Evolutionary conservation across 2,888 invertebrate genomes (phyloP).

Genomic region (Euclidia mi): DNA sequence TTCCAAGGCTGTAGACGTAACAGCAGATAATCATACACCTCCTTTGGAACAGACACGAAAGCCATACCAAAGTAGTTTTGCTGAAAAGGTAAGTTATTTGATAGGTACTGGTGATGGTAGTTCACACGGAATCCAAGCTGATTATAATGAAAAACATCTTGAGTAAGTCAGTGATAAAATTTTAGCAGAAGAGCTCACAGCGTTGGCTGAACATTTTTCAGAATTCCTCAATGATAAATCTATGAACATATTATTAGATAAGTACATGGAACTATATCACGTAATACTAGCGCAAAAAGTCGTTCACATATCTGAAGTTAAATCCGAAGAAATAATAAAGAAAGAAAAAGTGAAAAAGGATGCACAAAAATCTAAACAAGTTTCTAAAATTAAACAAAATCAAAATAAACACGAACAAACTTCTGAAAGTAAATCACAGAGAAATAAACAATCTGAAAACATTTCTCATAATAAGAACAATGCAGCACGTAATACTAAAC

Average conservation of each 20-base stretch:
- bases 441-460: no score
- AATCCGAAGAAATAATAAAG: constrained; percentile 7
- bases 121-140: constrained; percentile 4
- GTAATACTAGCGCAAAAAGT: constrained; percentile 28
- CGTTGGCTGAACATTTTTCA: constrained; percentile 23
- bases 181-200: constrained; percentile 19
- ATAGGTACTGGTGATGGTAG: constrained; percentile 31
- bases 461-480: no score
- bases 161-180: constrained; percentile 28
- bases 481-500: no score
- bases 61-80: neutral
- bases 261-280: constrained; percentile 35
- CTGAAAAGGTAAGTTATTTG: constrained; percentile 12
- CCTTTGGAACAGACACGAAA: neutral
- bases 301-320: constrained; percentile 22
- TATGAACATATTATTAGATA: constrained; percentile 26
- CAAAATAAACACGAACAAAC: no score
- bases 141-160: constrained; percentile 21
- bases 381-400: no score
- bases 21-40: no score
- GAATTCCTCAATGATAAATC: constrained; percentile 19
- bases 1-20: neutral
- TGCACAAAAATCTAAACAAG: no score
- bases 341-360: neutral
- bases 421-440: no score